These are phyloP conservation scores for Stichopus chloronotus DNA, from an alignment of 35 echinoderm and acorn worm genomes.

Conservation along the genomic window DNA sequence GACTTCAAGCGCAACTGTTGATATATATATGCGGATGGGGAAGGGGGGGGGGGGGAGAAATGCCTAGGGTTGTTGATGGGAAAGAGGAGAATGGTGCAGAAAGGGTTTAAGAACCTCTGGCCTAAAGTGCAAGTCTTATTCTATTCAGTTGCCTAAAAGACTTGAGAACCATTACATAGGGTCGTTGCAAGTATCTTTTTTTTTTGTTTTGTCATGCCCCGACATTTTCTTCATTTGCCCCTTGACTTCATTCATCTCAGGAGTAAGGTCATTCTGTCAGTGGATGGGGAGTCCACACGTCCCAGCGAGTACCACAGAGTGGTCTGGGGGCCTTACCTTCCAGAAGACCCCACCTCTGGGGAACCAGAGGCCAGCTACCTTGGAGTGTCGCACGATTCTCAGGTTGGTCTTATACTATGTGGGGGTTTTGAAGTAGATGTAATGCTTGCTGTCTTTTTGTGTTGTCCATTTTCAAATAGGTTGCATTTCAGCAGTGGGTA, in stretches of 20 bases:
- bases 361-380: slow-evolving; percentile 81
- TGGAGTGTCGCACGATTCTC: slow-evolving; percentile 36
- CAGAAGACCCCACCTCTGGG: slow-evolving; percentile 59
- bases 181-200: no score
- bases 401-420: neutral
- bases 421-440: neutral
- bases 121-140: no score
- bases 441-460: no score
- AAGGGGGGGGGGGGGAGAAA: no score
- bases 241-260: slow-evolving; percentile 42
- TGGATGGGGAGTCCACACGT: neutral
- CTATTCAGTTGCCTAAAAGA: no score
- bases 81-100: neutral
- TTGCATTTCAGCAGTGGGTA: no score
- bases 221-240: neutral
- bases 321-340: slow-evolving; percentile 92
- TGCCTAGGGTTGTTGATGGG: neutral
- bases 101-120: neutral
- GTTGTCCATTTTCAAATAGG: no score
- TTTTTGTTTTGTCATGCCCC: no score
- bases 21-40: no score
- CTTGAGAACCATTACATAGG: no score
- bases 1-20: no score
- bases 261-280: slow-evolving; percentile 52
- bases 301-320: slow-evolving; percentile 85